Conservation (phyloP, 2,888 invertebrate species). For the Mimachlamys varia region DNA sequence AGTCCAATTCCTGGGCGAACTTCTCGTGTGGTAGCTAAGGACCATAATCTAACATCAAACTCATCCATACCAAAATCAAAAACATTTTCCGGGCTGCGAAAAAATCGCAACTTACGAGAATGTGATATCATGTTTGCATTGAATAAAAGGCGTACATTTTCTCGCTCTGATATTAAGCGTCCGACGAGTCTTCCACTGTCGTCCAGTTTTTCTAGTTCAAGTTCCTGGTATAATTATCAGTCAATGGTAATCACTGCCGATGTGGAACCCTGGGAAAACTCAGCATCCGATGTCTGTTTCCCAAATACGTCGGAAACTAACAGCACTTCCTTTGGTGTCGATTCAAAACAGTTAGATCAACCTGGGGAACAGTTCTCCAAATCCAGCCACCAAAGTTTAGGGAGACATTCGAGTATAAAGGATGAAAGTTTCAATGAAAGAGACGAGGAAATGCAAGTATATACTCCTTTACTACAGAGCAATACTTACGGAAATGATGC, state of each 20-base stretch:
- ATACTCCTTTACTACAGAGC: not conserved
- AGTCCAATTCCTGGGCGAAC: not conserved
- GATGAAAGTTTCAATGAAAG: not conserved
- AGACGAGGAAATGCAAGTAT: not conserved
- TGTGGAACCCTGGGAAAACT: slow-evolving; percentile 47
- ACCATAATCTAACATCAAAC: not conserved
- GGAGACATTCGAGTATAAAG: not conserved
- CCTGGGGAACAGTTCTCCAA: not conserved
- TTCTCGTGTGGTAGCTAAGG: not conserved
- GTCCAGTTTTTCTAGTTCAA: slow-evolving; percentile 40
- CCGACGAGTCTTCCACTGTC: slow-evolving; percentile 39
- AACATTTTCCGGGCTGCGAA: slow-evolving; percentile 36
- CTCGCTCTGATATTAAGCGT: slow-evolving; percentile 3
- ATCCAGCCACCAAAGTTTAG: not conserved
- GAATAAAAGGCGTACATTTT: not conserved
- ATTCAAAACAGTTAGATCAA: not conserved
- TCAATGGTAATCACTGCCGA: slow-evolving; percentile 54
- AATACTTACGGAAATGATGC: not conserved
- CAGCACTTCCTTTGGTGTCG: not conserved
- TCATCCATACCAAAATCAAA: slow-evolving; percentile 45
- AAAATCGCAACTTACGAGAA: slow-evolving; percentile 13
- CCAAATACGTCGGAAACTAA: slow-evolving; percentile 9
- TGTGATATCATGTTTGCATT: slow-evolving; percentile 24
- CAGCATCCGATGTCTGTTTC: not conserved
- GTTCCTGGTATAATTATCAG: slow-evolving; percentile 49